Conservation (phyloP, 2,113 vertebrate species). For the Trochalopteron elliotii region DNA sequence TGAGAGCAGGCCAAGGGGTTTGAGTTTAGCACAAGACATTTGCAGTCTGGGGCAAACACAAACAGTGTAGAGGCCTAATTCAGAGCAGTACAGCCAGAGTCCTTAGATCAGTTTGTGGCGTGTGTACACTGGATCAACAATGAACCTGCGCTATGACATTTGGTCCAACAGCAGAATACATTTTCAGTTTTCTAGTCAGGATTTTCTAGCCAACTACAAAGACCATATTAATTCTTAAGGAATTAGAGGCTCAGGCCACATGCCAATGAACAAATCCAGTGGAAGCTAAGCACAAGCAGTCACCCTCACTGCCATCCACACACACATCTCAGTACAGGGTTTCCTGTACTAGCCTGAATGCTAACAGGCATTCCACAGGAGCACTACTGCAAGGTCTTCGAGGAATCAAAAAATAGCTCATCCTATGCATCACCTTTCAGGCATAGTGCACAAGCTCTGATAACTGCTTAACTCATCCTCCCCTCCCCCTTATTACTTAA, state of each 20-base stretch:
- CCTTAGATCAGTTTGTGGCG: not conserved
- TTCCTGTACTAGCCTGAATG: no score
- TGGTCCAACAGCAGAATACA: not conserved
- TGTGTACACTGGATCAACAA: not conserved
- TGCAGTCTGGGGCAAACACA: not conserved
- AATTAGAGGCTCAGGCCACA: not conserved
- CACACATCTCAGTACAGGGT: not conserved
- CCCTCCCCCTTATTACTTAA: not conserved
- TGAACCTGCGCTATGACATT: not conserved
- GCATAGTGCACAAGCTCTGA: not conserved
- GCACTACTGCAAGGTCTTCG: not conserved
- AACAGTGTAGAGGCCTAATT: not conserved
- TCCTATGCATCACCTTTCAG: not conserved
- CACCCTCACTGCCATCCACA: not conserved
- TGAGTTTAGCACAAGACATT: not conserved
- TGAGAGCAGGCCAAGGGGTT: not conserved
- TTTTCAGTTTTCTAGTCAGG: not conserved
- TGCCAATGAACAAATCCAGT: constrained; percentile 3
- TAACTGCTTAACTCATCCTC: not conserved
- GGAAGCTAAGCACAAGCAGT: constrained; percentile 6
- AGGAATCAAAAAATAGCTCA: not conserved
- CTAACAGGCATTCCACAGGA: not conserved
- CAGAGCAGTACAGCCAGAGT: not conserved
- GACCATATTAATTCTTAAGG: not conserved
- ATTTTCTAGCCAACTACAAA: not conserved